These are phyloP conservation scores for Dendronephthya gigantea DNA, from an alignment of 64 coral and sea anemone species.

Conservation along the genomic window DNA sequence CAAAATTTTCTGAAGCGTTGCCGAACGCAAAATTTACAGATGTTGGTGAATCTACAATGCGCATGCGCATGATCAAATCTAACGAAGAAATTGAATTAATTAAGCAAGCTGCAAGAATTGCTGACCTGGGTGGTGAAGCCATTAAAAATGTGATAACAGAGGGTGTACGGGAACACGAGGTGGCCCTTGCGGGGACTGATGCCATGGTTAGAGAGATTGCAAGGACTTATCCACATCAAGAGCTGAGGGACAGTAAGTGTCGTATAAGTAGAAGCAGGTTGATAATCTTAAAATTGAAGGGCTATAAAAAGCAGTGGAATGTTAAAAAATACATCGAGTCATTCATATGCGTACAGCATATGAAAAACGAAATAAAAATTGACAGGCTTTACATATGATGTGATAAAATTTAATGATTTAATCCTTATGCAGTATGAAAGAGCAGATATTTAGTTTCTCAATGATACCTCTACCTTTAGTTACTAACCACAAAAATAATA, in stretches of 20 bases:
- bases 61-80: slow-evolving; percentile 37
- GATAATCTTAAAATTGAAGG: neutral
- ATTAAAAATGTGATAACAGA: slow-evolving; percentile 29
- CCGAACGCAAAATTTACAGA: slow-evolving; percentile 37
- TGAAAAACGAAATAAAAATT: too few species aligned
- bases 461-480: too few species aligned
- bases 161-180: slow-evolving; percentile 39
- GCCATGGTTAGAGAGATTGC: slow-evolving; percentile 44
- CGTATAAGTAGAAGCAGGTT: neutral
- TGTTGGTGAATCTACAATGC: slow-evolving; percentile 28
- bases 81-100: slow-evolving; percentile 38
- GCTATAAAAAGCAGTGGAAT: too few species aligned
- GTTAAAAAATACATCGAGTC: too few species aligned
- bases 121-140: slow-evolving; percentile 31
- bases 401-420: too few species aligned
- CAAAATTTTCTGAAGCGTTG: slow-evolving; percentile 28
- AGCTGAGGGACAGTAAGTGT: slow-evolving; percentile 49
- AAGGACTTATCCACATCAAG: slow-evolving; percentile 18
- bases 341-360: too few species aligned
- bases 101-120: slow-evolving; percentile 33
- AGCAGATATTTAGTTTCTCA: too few species aligned
- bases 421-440: too few species aligned
- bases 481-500: too few species aligned
- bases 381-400: too few species aligned
- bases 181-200: slow-evolving; percentile 24